These are phyloP conservation scores for Luffia ferchaultella DNA, from an alignment of 2,888 invertebrate species.

Conservation along the genomic window DNA sequence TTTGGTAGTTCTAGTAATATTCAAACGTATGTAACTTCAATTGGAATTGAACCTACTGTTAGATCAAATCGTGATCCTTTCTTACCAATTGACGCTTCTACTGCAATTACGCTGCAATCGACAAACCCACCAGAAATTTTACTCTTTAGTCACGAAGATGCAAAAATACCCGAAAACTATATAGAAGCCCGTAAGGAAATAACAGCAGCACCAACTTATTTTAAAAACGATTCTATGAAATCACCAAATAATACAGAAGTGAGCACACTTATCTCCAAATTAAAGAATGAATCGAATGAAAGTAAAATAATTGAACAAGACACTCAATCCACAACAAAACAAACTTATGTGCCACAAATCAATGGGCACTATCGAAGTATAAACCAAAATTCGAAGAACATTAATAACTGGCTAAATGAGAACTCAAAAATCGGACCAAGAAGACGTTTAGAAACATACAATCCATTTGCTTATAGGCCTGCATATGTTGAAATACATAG, in stretches of 20 bases:
- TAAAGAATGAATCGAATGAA: background rate
- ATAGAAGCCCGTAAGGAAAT: background rate
- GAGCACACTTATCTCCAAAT: constrained; percentile 28
- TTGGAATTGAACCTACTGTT: background rate
- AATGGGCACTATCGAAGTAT: constrained; percentile 50
- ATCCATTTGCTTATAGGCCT: constrained; percentile 27
- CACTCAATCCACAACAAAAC: constrained; percentile 20
- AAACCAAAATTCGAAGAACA: constrained; percentile 27
- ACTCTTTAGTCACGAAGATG: constrained; percentile 47
- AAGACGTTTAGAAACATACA: constrained; percentile 30
- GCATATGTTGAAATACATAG: constrained; percentile 49
- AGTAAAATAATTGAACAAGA: constrained; percentile 4
- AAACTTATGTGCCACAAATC: constrained; percentile 44
- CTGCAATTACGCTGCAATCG: too few relatives aligned
- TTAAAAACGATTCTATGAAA: background rate
- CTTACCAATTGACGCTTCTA: constrained; percentile 23
- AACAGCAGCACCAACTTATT: background rate
- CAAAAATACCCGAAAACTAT: constrained; percentile 35
- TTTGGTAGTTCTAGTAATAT: background rate
- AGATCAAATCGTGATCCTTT: background rate
- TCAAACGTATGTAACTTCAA: background rate
- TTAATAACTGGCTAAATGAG: constrained; percentile 26
- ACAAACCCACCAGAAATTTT: constrained; percentile 36
- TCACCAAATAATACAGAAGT: constrained; percentile 2
- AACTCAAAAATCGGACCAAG: constrained; percentile 35